Evolutionary conservation across 2,113 vertebrate species (phyloP).

Genomic region (Suricata suricatta): DNA sequence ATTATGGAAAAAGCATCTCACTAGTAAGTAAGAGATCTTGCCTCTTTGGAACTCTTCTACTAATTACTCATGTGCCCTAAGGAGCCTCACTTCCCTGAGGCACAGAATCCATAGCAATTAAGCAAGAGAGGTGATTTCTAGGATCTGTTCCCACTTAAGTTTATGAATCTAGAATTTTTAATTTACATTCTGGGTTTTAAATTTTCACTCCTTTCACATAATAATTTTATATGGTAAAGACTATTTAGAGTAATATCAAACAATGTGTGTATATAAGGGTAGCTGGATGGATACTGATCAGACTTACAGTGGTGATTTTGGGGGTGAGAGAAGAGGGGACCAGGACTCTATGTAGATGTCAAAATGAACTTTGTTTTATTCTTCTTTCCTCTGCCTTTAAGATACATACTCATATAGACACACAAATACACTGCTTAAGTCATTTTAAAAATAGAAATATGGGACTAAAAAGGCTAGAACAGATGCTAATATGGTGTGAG

Average conservation of each 20-base stretch:
- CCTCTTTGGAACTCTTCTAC: not conserved
- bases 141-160: not conserved
- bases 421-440: not conserved
- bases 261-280: too few species aligned
- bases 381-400: not conserved
- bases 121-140: not conserved
- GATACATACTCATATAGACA: not conserved
- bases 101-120: not conserved
- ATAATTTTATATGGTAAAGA: not conserved
- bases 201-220: not conserved
- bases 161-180: not conserved
- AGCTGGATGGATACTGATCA: not conserved
- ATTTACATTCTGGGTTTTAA: slow-evolving; percentile 7
- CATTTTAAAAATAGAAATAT: not conserved
- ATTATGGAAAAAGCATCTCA: not conserved
- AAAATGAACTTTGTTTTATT: not conserved
- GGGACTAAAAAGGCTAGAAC: not conserved
- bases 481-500: not conserved
- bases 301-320: not conserved
- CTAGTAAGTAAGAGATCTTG: not conserved
- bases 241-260: not conserved
- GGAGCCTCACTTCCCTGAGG: not conserved
- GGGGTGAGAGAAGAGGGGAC: not conserved
- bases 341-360: not conserved
- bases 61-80: slow-evolving; percentile 11